Base-by-base conservation (phyloP, 2,797 vertebrate species). In the Pangasius mekongensis region DNA sequence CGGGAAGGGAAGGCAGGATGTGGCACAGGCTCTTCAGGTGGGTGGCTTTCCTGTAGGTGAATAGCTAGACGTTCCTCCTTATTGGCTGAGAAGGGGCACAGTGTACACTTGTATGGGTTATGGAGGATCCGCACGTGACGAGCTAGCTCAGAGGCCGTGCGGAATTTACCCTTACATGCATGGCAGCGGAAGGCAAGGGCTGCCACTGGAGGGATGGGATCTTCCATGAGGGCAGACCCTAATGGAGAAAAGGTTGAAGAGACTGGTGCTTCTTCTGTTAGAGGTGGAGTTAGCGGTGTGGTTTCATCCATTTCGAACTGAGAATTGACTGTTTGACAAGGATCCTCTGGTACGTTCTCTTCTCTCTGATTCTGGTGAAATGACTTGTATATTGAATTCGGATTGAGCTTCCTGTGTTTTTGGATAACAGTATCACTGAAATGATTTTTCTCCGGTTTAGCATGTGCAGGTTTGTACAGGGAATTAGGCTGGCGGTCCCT, bases 101-200 rank as follows among this genome's bases (percentile, higher is more conserved):
- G 95, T 86, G 97, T 95, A 92, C 98, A 98, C 93, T 98, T 98
- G 91, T 98, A 98, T 0, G 98, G 98, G 93, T 97, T 97, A 93
- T 98, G 98, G 89, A 98, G 96, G 90, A 98, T 98, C 88, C 97
- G 96, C 56, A 98, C 96, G 64, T 98, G 98, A 52, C 98, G 97
- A 30, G 97, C 97, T 62, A 97, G 95, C 93, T 98, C 98, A 0
- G 96, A 97, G 8, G 97, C 97, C 0, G 97, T 98, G 81, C 97
- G 97, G 93, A 98, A 98, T 94, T 98, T 98, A 84, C 98, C 98
- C 93, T 98, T 98, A 94, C 98, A 98, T 87, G 97, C 97, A 49
- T 97, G 97, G 91, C 98, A 98, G 83, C 96, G 98, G 92, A 97
- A 98, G 11, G 96, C 67, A 89, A 92, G 52, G 88, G 93, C 49